phyloP scores from a whole-genome alignment of 2,113 vertebrate species.

The Boleophthalmus pectinirostris region DNA sequence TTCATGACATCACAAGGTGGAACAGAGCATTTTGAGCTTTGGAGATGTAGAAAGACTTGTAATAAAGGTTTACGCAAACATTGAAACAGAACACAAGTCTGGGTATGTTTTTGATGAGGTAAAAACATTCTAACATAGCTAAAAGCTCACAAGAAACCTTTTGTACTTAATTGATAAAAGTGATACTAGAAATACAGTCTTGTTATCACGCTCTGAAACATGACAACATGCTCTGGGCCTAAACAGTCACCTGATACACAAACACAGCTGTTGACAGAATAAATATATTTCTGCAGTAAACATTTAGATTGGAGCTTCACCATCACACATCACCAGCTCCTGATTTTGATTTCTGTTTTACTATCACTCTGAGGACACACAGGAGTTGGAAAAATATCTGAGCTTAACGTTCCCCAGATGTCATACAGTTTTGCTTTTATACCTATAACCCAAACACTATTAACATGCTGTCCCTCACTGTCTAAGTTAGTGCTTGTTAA shows the following conservation, averaged over 20 bases:
- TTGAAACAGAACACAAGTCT: no score
- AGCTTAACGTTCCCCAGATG: slow-evolving; percentile 38
- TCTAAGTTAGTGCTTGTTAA: slow-evolving; percentile 48
- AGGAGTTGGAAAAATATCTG: slow-evolving; percentile 23
- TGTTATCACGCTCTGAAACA: background rate
- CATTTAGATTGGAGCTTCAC: background rate
- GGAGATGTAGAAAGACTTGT: no score
- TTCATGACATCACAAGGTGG: no score
- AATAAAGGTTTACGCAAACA: no score
- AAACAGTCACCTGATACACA: background rate
- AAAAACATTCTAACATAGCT: no score
- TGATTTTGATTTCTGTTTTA: slow-evolving; percentile 9
- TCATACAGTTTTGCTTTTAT: slow-evolving; percentile 37
- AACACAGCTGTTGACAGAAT: background rate
- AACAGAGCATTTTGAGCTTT: no score
- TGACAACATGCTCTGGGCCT: background rate
- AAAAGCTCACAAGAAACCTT: no score
- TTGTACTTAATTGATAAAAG: background rate
- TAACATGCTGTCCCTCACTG: slow-evolving; percentile 36
- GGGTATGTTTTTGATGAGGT: no score
- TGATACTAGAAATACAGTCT: background rate
- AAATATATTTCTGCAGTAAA: background rate
- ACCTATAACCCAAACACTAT: slow-evolving; percentile 35
- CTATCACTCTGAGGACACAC: slow-evolving; percentile 8
- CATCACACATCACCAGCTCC: slow-evolving; percentile 3